Conservation (phyloP, 2,888 invertebrate genomes). For the Hanleya hanleyi region DNA sequence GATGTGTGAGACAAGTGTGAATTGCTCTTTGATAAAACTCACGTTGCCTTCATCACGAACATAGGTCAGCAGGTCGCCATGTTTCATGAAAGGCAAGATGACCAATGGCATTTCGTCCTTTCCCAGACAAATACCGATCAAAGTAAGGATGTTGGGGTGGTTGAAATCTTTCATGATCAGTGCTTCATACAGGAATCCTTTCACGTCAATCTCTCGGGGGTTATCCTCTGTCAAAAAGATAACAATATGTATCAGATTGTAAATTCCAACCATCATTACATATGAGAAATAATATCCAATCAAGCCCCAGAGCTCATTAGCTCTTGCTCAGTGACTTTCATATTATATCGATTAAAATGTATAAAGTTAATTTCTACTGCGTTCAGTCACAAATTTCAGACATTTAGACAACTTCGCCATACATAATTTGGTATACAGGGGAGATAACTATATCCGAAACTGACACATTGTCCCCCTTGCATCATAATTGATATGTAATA, state of each 20-base stretch:
- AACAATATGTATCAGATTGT: background rate
- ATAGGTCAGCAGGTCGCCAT: slow-evolving; percentile 75
- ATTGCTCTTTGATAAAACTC: slow-evolving; percentile 32
- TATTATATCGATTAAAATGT: too few species aligned
- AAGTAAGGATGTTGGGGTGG: slow-evolving; percentile 75
- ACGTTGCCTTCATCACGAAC: slow-evolving; percentile 72
- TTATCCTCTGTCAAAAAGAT: slow-evolving; percentile 48
- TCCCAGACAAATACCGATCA: slow-evolving; percentile 75
- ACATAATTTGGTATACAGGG: too few species aligned
- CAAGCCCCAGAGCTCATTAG: too few species aligned
- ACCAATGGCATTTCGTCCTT: slow-evolving; percentile 75
- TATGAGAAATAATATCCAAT: too few species aligned
- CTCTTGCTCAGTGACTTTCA: too few species aligned
- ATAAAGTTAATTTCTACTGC: too few species aligned
- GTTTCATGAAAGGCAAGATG: slow-evolving; percentile 76
- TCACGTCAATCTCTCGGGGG: slow-evolving; percentile 58
- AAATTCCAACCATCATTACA: too few species aligned
- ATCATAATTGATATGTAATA: too few species aligned
- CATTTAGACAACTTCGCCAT: too few species aligned
- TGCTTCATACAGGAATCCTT: slow-evolving; percentile 75
- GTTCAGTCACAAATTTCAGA: too few species aligned
- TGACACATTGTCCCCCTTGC: too few species aligned
- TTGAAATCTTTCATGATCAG: slow-evolving; percentile 76
- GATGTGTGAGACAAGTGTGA: background rate
- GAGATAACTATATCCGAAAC: too few species aligned